Conservation (phyloP, 2,113 vertebrate species). For the Odontophorus gujanensis region DNA sequence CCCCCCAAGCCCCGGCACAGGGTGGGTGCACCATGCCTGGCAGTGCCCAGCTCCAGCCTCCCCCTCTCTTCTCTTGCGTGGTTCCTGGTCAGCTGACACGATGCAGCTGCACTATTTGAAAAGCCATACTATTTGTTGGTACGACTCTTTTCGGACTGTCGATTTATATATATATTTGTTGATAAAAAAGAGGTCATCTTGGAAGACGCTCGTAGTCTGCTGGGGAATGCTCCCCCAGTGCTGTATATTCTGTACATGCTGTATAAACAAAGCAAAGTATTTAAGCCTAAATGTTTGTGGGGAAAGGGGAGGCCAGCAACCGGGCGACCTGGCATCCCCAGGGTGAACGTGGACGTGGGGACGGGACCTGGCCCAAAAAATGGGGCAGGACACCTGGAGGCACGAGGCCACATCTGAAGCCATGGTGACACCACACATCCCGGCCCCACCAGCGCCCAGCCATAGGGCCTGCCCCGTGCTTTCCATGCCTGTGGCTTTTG, state of each 20-base stretch:
- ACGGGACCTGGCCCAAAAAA: neutral
- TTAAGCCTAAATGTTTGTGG: conserved; percentile 3
- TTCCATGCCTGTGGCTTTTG: conserved; percentile 50
- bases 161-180: conserved; percentile 57
- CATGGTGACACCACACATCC: neutral
- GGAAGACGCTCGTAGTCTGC: conserved; percentile 47
- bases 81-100: conserved; percentile 43
- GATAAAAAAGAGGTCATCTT: conserved; percentile 42
- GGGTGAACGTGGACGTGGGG: neutral
- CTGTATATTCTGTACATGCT: conserved; percentile 62
- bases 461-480: conserved; percentile 48
- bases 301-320: neutral
- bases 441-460: neutral
- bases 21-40: accelerated
- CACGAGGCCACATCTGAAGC: neutral
- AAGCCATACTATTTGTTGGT: conserved; percentile 80
- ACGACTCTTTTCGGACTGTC: conserved; percentile 69
- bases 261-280: conserved; percentile 45
- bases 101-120: conserved; percentile 70
- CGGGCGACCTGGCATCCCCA: neutral
- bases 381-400: neutral
- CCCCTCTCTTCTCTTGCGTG: conserved; percentile 49
- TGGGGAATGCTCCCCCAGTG: conserved; percentile 2
- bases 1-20: too few species aligned
- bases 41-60: neutral